Evolutionary conservation across 2,888 invertebrate species (phyloP).

Genomic region (Chrysolina americana): DNA sequence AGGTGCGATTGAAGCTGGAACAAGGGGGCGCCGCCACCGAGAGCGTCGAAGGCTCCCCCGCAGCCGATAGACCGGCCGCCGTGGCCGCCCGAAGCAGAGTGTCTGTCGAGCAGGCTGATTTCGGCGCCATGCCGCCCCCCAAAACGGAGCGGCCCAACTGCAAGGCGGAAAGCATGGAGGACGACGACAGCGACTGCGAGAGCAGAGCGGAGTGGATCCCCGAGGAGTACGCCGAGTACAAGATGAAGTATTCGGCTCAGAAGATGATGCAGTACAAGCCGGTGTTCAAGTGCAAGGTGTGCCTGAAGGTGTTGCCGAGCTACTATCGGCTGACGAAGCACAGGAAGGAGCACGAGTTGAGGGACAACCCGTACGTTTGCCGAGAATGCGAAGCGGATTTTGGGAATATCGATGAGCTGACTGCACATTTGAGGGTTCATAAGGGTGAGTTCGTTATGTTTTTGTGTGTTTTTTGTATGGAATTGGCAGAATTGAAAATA

Average conservation of each 20-base stretch:
- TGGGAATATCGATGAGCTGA: slow-evolving; percentile 59
- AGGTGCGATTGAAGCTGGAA: slow-evolving; percentile 41
- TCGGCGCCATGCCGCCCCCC: slow-evolving; percentile 28
- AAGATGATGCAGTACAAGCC: slow-evolving; percentile 51
- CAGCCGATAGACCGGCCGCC: no score
- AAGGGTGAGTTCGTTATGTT: slow-evolving; percentile 54
- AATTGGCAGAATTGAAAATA: no score
- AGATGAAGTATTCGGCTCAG: slow-evolving; percentile 53
- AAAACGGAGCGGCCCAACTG: slow-evolving; percentile 6
- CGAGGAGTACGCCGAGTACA: slow-evolving; percentile 58
- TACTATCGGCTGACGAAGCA: slow-evolving; percentile 61
- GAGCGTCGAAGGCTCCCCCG: background rate
- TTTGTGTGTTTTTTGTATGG: background rate
- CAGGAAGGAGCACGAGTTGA: slow-evolving; percentile 55
- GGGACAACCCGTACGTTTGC: slow-evolving; percentile 62
- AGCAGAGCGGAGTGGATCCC: slow-evolving; percentile 58
- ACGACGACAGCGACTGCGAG: slow-evolving; percentile 51
- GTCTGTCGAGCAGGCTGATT: background rate
- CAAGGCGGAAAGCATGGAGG: slow-evolving; percentile 30
- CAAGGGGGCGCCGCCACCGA: background rate
- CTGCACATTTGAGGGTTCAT: slow-evolving; percentile 64
- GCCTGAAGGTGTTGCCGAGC: slow-evolving; percentile 59
- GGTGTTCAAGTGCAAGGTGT: slow-evolving; percentile 63
- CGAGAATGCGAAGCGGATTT: slow-evolving; percentile 57
- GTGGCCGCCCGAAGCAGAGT: background rate